These are phyloP conservation scores for Phragmatobia fuliginosa DNA, from an alignment of 2,888 invertebrate species.

Conservation along the genomic window DNA sequence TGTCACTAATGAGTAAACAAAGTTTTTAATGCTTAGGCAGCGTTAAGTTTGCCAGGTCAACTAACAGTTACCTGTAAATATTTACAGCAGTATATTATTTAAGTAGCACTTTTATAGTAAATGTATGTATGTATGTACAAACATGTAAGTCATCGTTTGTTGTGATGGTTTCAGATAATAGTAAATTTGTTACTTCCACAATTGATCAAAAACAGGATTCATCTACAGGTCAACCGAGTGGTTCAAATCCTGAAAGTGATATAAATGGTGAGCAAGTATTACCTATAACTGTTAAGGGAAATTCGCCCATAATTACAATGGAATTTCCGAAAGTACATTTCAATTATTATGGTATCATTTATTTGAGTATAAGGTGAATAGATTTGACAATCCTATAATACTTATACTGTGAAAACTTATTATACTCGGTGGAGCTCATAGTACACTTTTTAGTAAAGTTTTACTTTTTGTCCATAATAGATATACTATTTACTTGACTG, in stretches of 20 bases:
- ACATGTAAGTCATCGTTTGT: background rate
- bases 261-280: conserved; percentile 69
- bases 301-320: background rate
- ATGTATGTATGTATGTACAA: no score
- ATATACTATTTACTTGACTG: no score
- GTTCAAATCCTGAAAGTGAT: conserved; percentile 74
- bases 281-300: no score
- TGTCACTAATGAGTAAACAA: no score
- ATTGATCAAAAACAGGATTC: conserved; percentile 69
- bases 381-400: background rate
- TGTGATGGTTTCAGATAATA: conserved; percentile 60
- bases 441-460: no score
- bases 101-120: no score
- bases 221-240: conserved; percentile 64
- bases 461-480: no score
- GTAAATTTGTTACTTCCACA: conserved; percentile 68
- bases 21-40: no score
- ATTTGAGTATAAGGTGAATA: background rate
- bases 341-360: background rate
- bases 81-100: no score
- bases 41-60: no score
- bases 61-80: no score
- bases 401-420: background rate
- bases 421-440: background rate
- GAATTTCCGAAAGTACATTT: background rate